phyloP scores from a whole-genome alignment of 2,113 vertebrate genomes.

The Nesoenas mayeri region DNA sequence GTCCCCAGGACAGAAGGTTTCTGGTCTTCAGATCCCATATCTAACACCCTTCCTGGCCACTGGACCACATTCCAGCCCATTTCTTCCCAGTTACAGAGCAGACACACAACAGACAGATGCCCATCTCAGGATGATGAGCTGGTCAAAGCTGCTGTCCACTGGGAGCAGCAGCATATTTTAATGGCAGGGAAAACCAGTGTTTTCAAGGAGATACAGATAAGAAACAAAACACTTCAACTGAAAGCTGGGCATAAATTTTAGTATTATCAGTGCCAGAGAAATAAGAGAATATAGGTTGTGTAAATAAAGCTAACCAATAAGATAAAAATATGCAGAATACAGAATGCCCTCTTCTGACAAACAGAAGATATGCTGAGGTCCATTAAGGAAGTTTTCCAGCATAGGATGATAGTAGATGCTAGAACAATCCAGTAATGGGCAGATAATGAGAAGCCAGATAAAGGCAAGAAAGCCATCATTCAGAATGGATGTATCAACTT shows the following conservation, averaged over 20 bases:
- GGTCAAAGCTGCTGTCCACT: background rate
- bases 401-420: background rate
- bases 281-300: background rate
- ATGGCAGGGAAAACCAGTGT: rapidly evolving
- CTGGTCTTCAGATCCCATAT: background rate
- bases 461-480: background rate
- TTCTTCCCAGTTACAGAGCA: background rate
- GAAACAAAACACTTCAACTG: background rate
- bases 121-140: background rate
- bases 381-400: background rate
- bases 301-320: background rate
- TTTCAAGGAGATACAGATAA: background rate
- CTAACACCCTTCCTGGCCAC: background rate
- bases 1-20: background rate
- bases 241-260: background rate
- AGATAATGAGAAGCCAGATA: background rate
- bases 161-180: background rate
- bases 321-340: background rate
- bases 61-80: background rate
- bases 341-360: background rate
- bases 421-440: background rate
- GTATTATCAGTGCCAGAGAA: background rate
- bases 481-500: background rate
- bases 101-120: background rate
- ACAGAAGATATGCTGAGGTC: background rate